Evolutionary conservation across 2,113 vertebrate genomes (phyloP), one percentile per base, ranked within the genome.

Genomic region (Vulpes vulpes): DNA sequence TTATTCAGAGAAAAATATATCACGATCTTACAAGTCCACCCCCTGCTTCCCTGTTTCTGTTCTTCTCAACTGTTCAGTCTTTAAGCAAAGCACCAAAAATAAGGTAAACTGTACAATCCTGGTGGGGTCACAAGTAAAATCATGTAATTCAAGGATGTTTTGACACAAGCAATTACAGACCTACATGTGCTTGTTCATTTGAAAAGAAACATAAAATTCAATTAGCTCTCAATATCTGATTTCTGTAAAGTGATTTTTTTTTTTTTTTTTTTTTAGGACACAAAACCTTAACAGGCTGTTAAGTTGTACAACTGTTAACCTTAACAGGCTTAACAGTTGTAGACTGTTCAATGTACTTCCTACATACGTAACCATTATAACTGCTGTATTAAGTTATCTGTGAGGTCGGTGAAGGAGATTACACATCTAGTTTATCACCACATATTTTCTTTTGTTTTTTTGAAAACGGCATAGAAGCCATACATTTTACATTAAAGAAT

Each of bases 391-490:
- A 97, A 97, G 64, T 95, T 97, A 95, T 51, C 96, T 4, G 57
- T 93, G 82, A 84, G 10, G 84, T 93, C 92, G 89, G 85, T 79
- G 90, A 97, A 95, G 84, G 78, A 73, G 92, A 11, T 84, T 92
- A 82, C 95, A 81, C 95, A 95, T 96, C 97, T 98, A 97, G 98
- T 97, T 96, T 97, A 96, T 97, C 95, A 93, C 67, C 74, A 76
- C 53, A 64, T 97, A 94, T 97, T 98, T 98, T 96, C 90, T 97
- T 98, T 87, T 22, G 4, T 49, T 97, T 97, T 95, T 94, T 98
- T 97, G 95, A 51, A 98, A 98, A 97, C 83, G 81, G 91, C 97
- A 82, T 96, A 97, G 97, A 98, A 98, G 97, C 90, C 94, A 97
- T 97, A 98, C 96, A 97, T 94, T 76, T 96, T n/a, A 74, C 87